A percentile compares a stretch with the other conserved stretches of the same genome.
Conservation (phyloP, 2,797 vertebrate genomes). For the Pseudocheirus occidentalis region DNA sequence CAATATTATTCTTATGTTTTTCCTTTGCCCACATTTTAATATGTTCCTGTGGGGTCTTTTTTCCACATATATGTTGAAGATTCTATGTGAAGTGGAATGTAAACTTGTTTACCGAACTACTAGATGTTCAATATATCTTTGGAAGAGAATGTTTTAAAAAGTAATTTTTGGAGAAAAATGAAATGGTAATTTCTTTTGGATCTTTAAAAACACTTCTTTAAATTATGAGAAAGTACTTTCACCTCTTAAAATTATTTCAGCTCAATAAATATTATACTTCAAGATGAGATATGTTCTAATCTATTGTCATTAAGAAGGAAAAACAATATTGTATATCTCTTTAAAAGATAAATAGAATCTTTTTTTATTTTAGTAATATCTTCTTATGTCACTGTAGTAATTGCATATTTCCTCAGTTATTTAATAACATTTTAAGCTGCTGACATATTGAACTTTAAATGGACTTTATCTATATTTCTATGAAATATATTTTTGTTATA, state of each 20-base stretch:
- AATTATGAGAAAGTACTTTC: background rate
- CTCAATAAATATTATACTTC: background rate
- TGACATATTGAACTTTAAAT: background rate
- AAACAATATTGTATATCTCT: background rate
- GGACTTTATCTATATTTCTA: background rate
- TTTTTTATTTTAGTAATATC: background rate
- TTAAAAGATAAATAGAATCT: background rate
- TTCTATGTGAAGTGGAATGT: background rate
- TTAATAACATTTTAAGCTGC: background rate
- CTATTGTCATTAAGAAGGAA: background rate
- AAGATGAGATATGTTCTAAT: background rate
- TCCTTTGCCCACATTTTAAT: background rate
- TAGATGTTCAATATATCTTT: background rate
- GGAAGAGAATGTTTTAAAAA: background rate
- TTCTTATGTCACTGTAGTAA: background rate
- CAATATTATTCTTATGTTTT: background rate
- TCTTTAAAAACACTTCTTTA: background rate
- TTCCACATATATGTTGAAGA: background rate
- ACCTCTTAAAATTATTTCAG: background rate
- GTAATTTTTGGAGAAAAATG: background rate
- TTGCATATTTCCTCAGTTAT: background rate
- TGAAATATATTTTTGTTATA: background rate
- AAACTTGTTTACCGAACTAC: background rate
- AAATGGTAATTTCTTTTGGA: background rate
- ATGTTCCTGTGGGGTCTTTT: background rate